phyloP scores from a whole-genome alignment of 2,113 vertebrate genomes.

The Macaca mulatta region DNA sequence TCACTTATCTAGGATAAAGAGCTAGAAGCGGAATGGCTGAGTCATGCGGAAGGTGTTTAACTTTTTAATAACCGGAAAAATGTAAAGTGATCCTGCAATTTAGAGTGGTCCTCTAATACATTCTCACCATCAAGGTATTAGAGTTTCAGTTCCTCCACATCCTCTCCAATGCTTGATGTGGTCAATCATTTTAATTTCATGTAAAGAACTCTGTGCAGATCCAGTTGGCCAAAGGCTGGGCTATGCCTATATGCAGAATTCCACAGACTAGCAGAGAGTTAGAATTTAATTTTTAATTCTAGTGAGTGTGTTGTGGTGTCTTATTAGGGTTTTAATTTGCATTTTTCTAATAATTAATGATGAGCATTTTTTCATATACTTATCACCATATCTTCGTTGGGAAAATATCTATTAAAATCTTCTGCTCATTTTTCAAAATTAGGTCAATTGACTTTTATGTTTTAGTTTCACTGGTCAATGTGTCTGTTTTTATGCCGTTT shows the following conservation, averaged over 20 bases:
- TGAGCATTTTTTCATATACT: not conserved
- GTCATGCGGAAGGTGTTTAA: accelerated
- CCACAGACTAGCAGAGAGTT: too few species aligned
- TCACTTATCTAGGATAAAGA: not conserved
- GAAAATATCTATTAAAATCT: not conserved
- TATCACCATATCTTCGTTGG: not conserved
- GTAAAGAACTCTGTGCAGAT: too few species aligned
- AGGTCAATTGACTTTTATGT: not conserved
- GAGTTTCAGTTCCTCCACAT: not conserved
- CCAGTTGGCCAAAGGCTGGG: too few species aligned
- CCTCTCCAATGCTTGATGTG: not conserved
- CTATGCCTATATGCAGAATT: too few species aligned
- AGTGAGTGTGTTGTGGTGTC: not conserved
- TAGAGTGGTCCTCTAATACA: too few species aligned
- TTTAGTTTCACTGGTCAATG: not conserved
- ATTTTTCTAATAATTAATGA: not conserved
- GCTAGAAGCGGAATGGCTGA: not conserved
- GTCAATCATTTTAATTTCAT: not conserved
- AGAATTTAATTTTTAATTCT: not conserved
- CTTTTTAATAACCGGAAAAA: not conserved
- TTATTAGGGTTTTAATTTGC: not conserved
- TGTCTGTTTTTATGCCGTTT: not conserved
- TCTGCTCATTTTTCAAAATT: not conserved
- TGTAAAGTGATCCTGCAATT: not conserved
- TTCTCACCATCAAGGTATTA: not conserved